Evolutionary conservation across 2,113 vertebrate genomes (phyloP).

Genomic region (Melanerpes formicivorus): DNA sequence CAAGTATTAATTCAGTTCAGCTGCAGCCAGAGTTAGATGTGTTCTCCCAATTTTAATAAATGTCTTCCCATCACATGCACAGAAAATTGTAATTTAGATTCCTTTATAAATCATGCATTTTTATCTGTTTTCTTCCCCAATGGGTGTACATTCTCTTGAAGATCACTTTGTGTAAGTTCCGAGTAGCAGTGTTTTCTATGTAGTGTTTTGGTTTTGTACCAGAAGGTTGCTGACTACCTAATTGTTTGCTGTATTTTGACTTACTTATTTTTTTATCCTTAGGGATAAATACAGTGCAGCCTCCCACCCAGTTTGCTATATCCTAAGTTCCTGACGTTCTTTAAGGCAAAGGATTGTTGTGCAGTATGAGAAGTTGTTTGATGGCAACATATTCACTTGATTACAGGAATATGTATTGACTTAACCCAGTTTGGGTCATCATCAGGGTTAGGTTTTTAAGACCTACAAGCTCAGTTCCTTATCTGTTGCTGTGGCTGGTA

Average conservation of each 20-base stretch:
- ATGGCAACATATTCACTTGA: background rate
- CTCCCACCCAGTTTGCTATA: background rate
- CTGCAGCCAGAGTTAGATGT: slow-evolving; percentile 8
- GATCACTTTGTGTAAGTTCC: background rate
- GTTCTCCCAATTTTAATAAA: slow-evolving; percentile 38
- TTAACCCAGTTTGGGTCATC: background rate
- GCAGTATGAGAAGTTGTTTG: background rate
- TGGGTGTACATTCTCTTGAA: background rate
- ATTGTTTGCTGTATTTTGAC: background rate
- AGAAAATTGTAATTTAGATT: background rate
- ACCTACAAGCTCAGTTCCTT: background rate
- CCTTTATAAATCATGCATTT: background rate
- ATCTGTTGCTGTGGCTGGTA: background rate
- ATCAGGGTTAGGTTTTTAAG: background rate
- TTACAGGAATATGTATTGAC: background rate
- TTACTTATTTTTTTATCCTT: background rate
- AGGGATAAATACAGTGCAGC: background rate
- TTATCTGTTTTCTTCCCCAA: background rate
- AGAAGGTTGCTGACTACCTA: background rate
- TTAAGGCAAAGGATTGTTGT: background rate
- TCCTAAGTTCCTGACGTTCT: background rate
- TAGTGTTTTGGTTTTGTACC: background rate
- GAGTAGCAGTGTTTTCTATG: background rate
- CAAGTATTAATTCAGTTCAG: slow-evolving; percentile 58
- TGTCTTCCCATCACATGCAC: slow-evolving; percentile 4